A percentile compares a stretch with the other conserved stretches of the same genome.
Conservation (phyloP, 1,140 invertebrate species). For the Drosophila melanogaster region DNA sequence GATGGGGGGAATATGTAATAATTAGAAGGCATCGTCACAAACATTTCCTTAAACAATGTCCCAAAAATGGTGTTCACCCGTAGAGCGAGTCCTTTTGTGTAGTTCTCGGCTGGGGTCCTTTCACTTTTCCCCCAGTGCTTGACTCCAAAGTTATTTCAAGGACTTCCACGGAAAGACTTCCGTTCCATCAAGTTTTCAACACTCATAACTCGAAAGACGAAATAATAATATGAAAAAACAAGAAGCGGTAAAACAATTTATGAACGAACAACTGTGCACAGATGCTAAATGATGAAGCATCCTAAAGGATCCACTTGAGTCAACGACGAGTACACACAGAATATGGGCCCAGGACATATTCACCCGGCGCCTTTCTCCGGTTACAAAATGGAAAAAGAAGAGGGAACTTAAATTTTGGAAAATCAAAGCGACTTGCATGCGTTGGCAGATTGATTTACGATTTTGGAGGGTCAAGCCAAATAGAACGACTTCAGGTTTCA, state of each 20-base stretch:
- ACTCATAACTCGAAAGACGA: conserved; percentile 32
- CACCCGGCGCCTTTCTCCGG: conserved; percentile 56
- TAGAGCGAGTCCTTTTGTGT: conserved; percentile 1
- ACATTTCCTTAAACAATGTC: neutral
- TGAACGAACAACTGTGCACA: conserved; percentile 73
- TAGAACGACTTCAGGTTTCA: conserved; percentile 1
- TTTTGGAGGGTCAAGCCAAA: conserved; percentile 11
- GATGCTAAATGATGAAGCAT: conserved; percentile 44
- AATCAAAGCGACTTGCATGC: conserved; percentile 46
- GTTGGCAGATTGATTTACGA: conserved; percentile 70
- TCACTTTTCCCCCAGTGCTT: conserved; percentile 9
- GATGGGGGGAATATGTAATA: too few relatives aligned
- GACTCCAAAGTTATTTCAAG: conserved; percentile 35
- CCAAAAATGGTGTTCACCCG: neutral
- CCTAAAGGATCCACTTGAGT: conserved; percentile 60
- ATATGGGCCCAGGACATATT: conserved; percentile 13
- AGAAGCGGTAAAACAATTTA: conserved; percentile 50
- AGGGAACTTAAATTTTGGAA: neutral
- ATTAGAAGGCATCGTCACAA: neutral
- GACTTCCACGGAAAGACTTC: conserved; percentile 36
- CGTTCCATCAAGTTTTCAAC: conserved; percentile 28
- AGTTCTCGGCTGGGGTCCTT: conserved; percentile 5
- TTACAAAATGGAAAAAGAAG: conserved; percentile 47
- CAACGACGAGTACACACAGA: conserved; percentile 68
- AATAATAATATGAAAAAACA: conserved; percentile 12